A percentile compares a stretch with the other conserved stretches of the same genome.
These are phyloP conservation scores for Netelia fuscicornis DNA, from an alignment of 2,888 invertebrate species.

Conservation along the genomic window DNA sequence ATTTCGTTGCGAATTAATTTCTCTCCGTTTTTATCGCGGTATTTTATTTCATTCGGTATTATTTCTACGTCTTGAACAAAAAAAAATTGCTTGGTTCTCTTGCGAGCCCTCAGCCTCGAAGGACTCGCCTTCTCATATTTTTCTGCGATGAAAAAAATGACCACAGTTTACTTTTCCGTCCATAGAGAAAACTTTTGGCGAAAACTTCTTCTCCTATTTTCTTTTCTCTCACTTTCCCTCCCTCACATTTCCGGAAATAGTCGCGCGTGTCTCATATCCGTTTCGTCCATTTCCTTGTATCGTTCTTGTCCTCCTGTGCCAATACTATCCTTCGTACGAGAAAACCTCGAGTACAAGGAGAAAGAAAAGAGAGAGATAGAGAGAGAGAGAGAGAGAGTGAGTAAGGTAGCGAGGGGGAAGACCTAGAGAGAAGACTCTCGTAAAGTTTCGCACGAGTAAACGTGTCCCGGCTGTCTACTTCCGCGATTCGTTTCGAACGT, in stretches of 20 bases:
- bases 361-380: background rate
- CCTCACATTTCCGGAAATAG: conserved; percentile 4
- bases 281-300: background rate
- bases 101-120: background rate
- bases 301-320: conserved; percentile 14
- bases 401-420: background rate
- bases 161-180: background rate
- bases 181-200: conserved; percentile 5
- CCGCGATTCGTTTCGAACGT: conserved; percentile 46
- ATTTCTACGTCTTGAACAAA: background rate
- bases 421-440: conserved; percentile 31
- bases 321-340: conserved; percentile 4
- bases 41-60: background rate
- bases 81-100: background rate
- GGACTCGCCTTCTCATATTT: no score
- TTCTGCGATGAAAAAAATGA: background rate
- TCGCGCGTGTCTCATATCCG: conserved; percentile 1
- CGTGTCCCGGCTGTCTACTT: conserved; percentile 17
- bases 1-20: background rate
- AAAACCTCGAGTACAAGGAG: background rate
- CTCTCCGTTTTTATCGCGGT: background rate
- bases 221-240: background rate
- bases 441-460: conserved; percentile 51
- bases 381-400: background rate
- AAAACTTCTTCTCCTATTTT: background rate